phyloP scores from a whole-genome alignment of 2,113 vertebrate genomes.

The Ardeotis arabs region DNA sequence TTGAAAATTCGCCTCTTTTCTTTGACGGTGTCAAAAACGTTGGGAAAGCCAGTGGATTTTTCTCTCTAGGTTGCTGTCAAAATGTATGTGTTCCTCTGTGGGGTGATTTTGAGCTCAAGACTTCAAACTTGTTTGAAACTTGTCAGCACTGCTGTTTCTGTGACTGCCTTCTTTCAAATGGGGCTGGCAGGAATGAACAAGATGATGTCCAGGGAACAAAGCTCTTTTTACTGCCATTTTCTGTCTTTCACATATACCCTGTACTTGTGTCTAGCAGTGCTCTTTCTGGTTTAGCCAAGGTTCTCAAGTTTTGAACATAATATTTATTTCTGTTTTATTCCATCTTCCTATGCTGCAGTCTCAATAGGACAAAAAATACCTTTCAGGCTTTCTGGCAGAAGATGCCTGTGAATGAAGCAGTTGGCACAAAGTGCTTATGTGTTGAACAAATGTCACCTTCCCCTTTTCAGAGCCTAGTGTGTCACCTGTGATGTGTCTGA shows the following conservation, averaged over 20 bases:
- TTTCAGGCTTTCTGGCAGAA: neutral
- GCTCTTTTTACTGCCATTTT: neutral
- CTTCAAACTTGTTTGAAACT: neutral
- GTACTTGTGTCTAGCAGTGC: neutral
- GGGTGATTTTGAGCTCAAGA: neutral
- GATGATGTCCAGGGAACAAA: neutral
- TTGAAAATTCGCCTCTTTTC: neutral
- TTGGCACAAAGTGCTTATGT: neutral
- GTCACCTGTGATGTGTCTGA: conserved; percentile 9
- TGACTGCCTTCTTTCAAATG: neutral
- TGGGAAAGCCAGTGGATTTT: neutral
- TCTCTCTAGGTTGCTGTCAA: neutral
- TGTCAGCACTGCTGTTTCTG: neutral
- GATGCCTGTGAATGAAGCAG: neutral
- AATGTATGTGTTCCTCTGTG: neutral
- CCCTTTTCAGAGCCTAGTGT: neutral
- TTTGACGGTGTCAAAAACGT: neutral
- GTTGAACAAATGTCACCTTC: neutral
- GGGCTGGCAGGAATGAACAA: neutral
- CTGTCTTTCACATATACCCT: neutral
- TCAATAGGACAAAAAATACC: neutral
- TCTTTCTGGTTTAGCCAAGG: neutral
- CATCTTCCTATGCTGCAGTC: neutral
- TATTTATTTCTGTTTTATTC: neutral
- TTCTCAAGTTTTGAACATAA: neutral